Percentiles rank a stretch among this genome's conserved stretches.
Evolutionary conservation across 2,888 invertebrate species (phyloP).

Genomic region (Apamea monoglypha): DNA sequence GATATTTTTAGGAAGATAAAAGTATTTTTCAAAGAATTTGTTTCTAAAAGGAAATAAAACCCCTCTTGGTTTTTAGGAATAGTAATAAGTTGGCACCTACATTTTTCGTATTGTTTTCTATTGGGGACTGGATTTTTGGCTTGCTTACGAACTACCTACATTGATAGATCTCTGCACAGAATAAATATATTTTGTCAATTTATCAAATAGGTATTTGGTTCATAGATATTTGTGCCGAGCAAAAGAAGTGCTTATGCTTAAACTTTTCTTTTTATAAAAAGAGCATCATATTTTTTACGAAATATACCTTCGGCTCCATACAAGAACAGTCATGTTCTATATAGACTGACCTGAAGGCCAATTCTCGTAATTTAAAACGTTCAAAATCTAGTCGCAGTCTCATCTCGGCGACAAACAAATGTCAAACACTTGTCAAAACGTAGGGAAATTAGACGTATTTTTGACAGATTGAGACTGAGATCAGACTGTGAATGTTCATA

Average conservation of each 20-base stretch:
- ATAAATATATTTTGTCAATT: not conserved
- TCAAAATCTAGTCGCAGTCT: too few species aligned
- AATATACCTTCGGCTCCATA: not conserved
- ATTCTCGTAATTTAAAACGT: too few species aligned
- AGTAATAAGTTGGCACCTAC: not conserved
- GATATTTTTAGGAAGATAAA: slow-evolving; percentile 16
- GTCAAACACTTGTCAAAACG: too few species aligned
- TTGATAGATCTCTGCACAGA: not conserved
- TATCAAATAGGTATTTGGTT: not conserved
- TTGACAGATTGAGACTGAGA: too few species aligned
- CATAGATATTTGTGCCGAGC: not conserved
- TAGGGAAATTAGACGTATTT: too few species aligned
- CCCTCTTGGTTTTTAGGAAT: too few species aligned
- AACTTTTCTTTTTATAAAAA: not conserved
- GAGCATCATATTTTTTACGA: not conserved
- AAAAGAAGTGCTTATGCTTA: not conserved
- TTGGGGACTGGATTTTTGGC: not conserved
- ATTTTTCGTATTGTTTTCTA: not conserved
- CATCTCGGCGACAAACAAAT: too few species aligned
- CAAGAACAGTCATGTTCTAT: not conserved
- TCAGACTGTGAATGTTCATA: too few species aligned
- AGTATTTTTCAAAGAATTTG: not conserved
- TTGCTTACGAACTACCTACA: not conserved
- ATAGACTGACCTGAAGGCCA: not conserved
- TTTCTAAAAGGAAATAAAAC: too few species aligned